Evolutionary conservation across 2,797 vertebrate genomes (phyloP), one percentile per base, ranked within the genome.

Genomic region (Epinephelus malabaricus): DNA sequence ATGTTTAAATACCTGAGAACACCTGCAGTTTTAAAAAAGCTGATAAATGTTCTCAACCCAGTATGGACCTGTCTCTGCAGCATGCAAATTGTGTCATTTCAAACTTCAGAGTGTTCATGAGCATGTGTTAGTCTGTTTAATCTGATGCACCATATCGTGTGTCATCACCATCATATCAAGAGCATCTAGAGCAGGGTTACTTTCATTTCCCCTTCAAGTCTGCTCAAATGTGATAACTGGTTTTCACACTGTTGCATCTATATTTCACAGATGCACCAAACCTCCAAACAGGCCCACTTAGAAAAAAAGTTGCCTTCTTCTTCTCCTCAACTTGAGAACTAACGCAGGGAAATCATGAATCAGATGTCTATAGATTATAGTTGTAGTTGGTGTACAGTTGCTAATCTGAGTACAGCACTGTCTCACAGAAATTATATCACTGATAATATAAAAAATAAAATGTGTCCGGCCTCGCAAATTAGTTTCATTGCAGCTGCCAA

Each of bases 141-240:
- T 71, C 46, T 45, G 12, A 66, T 69, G 49, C 50, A 45, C 3
- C 27, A 10, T 12, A 15, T 59, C 34, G 81, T 43, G 18, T n/a
- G 43, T 72, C 5, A 45, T 61, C 53, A 2, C 25, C 15, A 12
- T 73, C 49, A 11, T 74, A 73, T 78, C 50, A 18, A 8, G 27
- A 51, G 2, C 61, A 81, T 81, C 45, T 72, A 53, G 23, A 72
- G 56, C 56, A 85, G 56, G 54, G 38, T 0, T 17, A 12, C 30
- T 80, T 64, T 76, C 23, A 73, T 78, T 81, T 68, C 30, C 59
- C 59, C 14, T 18, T 70, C 38, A 50, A 23, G 17, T 69, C 6
- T 70, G 21, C 3, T 58, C 46, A 4, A 54, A 45, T 14, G 4
- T 78, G 50, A 58, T 55, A 49, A n/a, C 47, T 46, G 8, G 14